Evolutionary conservation across 2,113 vertebrate genomes (phyloP).

Genomic region (Pelusios castaneus): DNA sequence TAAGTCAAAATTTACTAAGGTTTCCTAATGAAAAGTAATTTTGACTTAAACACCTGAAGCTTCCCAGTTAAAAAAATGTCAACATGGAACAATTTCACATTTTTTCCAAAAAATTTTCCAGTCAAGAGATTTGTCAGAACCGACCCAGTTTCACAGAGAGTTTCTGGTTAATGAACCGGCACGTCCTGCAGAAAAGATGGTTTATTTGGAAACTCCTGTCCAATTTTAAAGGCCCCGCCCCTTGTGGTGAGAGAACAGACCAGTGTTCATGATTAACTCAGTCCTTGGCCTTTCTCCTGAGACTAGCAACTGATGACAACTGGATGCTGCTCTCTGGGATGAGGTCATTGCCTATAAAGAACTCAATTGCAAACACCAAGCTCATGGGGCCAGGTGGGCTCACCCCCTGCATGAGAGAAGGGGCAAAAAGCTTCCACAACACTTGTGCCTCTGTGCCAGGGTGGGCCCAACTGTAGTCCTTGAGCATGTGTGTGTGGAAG

Average conservation of each 20-base stretch:
- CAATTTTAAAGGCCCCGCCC: not conserved
- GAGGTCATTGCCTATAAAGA: not conserved
- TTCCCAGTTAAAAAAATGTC: not conserved
- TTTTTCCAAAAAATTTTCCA: not conserved
- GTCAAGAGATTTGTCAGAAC: not conserved
- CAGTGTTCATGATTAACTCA: not conserved
- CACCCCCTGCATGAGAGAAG: not conserved
- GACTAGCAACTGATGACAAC: not conserved
- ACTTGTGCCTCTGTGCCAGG: not conserved
- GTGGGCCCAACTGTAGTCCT: not conserved
- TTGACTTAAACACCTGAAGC: not conserved
- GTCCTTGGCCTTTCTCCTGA: not conserved
- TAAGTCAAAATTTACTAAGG: not conserved
- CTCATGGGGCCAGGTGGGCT: not conserved
- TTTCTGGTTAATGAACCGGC: not conserved
- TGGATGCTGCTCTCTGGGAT: rapidly evolving
- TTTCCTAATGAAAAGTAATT: not conserved
- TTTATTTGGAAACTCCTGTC: not conserved
- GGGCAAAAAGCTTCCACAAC: not conserved
- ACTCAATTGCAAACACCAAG: not conserved
- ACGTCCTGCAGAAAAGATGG: not conserved
- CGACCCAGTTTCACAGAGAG: not conserved
- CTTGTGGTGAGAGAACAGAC: not conserved
- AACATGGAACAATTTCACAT: not conserved
- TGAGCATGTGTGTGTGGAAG: not conserved